These are phyloP conservation scores for Cladorhizidae sp. DNA, from an alignment of 37 sponge, comb jelly and placozoan genomes.

Conservation along the genomic window DNA sequence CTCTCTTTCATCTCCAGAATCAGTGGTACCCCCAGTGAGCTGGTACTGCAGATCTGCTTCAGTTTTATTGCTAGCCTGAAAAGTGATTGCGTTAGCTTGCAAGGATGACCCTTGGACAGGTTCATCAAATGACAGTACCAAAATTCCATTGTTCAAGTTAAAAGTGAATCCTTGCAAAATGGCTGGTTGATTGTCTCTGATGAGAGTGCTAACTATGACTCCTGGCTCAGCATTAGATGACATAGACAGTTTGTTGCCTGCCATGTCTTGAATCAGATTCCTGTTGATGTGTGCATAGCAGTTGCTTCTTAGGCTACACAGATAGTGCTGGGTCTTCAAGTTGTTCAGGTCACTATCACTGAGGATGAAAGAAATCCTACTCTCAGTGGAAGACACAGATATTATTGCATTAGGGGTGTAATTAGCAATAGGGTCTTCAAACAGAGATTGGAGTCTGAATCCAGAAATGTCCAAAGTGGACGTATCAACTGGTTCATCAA, in stretches of 20 bases:
- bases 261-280: conserved; percentile 52
- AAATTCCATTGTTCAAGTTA: conserved; percentile 49
- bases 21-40: conserved; percentile 58
- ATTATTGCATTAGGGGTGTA: conserved; percentile 42
- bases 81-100: conserved; percentile 66
- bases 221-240: conserved; percentile 69
- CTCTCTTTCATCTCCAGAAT: conserved; percentile 30
- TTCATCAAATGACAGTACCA: conserved; percentile 80
- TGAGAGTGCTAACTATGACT: conserved; percentile 62
- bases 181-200: conserved; percentile 69
- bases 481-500: conserved; percentile 75
- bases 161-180: conserved; percentile 55
- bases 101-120: conserved; percentile 75
- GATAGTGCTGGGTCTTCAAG: conserved; percentile 51
- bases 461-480: conserved; percentile 61
- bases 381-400: background rate
- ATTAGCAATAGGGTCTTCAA: conserved; percentile 59
- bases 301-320: conserved; percentile 74
- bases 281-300: conserved; percentile 66
- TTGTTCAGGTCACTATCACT: conserved; percentile 58
- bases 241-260: conserved; percentile 46
- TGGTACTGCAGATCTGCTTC: conserved; percentile 16
- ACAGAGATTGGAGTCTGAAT: conserved; percentile 75
- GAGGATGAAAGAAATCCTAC: conserved; percentile 51
- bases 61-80: conserved; percentile 72